phyloP scores from a whole-genome alignment of 2,113 vertebrate species.

The Hippocampus comes region DNA sequence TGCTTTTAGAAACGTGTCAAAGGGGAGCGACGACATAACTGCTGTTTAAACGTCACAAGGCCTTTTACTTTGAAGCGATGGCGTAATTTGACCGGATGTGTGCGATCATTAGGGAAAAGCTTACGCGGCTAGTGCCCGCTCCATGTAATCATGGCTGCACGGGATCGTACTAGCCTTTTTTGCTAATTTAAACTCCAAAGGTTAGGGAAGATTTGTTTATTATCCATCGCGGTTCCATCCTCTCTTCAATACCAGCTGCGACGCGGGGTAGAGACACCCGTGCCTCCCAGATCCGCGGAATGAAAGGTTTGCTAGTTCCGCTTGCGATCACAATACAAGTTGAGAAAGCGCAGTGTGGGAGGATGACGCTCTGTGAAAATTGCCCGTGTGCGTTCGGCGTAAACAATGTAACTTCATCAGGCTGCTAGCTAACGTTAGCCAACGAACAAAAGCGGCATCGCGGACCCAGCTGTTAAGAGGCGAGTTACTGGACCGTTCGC shows the following conservation, averaged over 20 bases:
- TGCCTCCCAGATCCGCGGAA: conserved; percentile 51
- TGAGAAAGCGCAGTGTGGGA: conserved; percentile 58
- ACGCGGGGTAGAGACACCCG: conserved; percentile 45
- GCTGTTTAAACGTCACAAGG: background rate
- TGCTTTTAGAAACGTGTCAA: background rate
- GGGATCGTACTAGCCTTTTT: conserved; percentile 79
- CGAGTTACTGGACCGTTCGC: conserved; percentile 1
- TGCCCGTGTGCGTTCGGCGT: conserved; percentile 55
- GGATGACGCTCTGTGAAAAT: conserved; percentile 60
- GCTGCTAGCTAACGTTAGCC: conserved; percentile 64
- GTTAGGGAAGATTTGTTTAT: conserved; percentile 72
- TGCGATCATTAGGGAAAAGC: conserved; percentile 15
- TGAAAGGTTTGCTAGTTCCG: conserved; percentile 65
- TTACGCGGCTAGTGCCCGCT: conserved; percentile 37
- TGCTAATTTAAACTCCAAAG: conserved; percentile 77
- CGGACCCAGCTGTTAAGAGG: conserved; percentile 43
- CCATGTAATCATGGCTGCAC: conserved; percentile 76
- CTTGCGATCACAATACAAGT: conserved; percentile 60
- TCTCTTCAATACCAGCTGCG: conserved; percentile 34
- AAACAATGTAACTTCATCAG: conserved; percentile 75
- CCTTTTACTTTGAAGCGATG: conserved; percentile 32
- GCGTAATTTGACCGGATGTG: conserved; percentile 52
- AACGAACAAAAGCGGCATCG: conserved; percentile 61
- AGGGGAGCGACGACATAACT: background rate
- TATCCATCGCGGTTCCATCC: conserved; percentile 66